A percentile compares a stretch with the other conserved stretches of the same genome.
phyloP scores from a whole-genome alignment of 2,113 vertebrate genomes.

The Catharus bicknelli region DNA sequence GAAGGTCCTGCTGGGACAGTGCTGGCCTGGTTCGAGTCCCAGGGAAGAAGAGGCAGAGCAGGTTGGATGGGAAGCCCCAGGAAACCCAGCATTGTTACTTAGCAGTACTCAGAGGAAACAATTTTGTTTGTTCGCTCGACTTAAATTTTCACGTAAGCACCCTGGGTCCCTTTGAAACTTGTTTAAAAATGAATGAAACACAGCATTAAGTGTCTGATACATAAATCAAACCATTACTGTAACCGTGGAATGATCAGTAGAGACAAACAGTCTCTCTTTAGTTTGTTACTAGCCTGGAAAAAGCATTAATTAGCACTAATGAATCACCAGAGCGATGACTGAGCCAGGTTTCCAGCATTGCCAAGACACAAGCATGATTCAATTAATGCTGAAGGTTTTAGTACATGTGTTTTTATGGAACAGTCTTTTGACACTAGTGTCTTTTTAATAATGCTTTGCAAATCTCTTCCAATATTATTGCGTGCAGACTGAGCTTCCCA shows the following conservation, averaged over 20 bases:
- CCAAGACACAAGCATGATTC: slow-evolving; percentile 70
- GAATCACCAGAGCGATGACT: slow-evolving; percentile 64
- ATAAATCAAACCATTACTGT: slow-evolving; percentile 64
- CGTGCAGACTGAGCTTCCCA: slow-evolving; percentile 43
- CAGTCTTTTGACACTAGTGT: slow-evolving; percentile 52
- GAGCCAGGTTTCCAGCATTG: slow-evolving; percentile 55
- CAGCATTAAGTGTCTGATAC: slow-evolving; percentile 43
- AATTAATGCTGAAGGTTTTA: slow-evolving; percentile 69
- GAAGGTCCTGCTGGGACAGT: not conserved
- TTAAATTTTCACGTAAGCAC: not conserved
- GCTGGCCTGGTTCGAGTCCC: accelerated
- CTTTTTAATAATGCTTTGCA: slow-evolving; percentile 43
- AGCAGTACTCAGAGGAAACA: not conserved
- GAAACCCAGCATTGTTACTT: not conserved
- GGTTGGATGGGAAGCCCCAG: not conserved
- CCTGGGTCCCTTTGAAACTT: slow-evolving; percentile 22
- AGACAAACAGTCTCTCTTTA: slow-evolving; percentile 56
- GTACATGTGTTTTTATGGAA: slow-evolving; percentile 61
- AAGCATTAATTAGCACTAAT: slow-evolving; percentile 77
- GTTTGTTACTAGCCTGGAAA: slow-evolving; percentile 69
- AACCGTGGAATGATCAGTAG: slow-evolving; percentile 71
- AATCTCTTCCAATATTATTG: slow-evolving; percentile 46
- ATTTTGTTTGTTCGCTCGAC: not conserved
- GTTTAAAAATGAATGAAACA: slow-evolving; percentile 53
- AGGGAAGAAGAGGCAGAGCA: not conserved